These are phyloP conservation scores for Melanotus villosus DNA, from an alignment of 2,888 invertebrate genomes.

Conservation along the genomic window DNA sequence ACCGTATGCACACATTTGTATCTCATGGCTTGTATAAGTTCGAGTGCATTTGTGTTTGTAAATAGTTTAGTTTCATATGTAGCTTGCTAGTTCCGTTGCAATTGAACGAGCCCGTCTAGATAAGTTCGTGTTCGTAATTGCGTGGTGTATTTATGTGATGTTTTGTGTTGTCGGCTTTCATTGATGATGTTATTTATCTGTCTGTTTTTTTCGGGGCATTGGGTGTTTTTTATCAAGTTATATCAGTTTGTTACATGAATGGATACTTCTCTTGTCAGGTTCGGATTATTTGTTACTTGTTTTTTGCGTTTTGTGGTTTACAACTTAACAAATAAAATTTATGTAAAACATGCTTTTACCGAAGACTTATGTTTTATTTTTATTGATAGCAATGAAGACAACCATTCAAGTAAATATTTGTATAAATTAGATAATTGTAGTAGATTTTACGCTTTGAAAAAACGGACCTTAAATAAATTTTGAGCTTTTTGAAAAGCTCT, in stretches of 20 bases:
- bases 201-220: constrained; percentile 42
- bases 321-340: too few species aligned
- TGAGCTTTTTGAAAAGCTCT: too few species aligned
- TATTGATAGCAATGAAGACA: too few species aligned
- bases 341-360: too few species aligned
- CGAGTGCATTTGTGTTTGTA: constrained; percentile 24
- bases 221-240: constrained; percentile 18
- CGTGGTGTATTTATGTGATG: constrained; percentile 40
- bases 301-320: too few species aligned
- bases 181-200: constrained; percentile 53
- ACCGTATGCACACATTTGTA: constrained; percentile 58
- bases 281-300: background rate
- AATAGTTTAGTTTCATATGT: constrained; percentile 28
- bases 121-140: constrained; percentile 48
- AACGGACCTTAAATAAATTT: too few species aligned
- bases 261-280: background rate
- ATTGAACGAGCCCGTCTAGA: constrained; percentile 37
- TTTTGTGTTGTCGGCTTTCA: constrained; percentile 51
- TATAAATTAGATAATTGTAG: too few species aligned
- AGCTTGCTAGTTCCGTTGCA: constrained; percentile 23
- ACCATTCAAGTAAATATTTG: too few species aligned
- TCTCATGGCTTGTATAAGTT: background rate
- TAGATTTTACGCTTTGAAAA: too few species aligned
- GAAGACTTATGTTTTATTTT: too few species aligned
- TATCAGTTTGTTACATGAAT: constrained; percentile 5